Conservation (phyloP, 2,888 invertebrate genomes). For the Tipula confusa region DNA sequence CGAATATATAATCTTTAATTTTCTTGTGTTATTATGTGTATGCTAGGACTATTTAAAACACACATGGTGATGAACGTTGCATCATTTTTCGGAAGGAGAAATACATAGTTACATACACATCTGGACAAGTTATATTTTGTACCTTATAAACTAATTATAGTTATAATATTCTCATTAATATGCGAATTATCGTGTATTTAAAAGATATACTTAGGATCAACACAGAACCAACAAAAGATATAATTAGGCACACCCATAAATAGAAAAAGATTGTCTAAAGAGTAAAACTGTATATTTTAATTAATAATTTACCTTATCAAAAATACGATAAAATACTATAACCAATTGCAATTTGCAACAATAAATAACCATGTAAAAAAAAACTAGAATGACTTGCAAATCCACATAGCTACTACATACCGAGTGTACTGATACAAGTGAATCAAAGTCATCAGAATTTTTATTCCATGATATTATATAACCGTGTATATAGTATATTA, state of each 20-base stretch:
- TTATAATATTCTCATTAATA: too few relatives aligned
- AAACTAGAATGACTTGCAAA: not conserved
- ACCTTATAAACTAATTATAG: too few relatives aligned
- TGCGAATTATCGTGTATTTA: too few relatives aligned
- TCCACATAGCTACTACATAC: not conserved
- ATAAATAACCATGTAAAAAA: not conserved
- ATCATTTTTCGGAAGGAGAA: too few relatives aligned
- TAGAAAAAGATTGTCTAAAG: not conserved
- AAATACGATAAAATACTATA: not conserved
- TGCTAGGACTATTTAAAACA: too few relatives aligned
- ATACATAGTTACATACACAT: too few relatives aligned
- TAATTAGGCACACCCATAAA: not conserved
- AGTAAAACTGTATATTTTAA: not conserved
- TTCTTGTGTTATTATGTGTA: too few relatives aligned
- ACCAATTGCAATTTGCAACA: not conserved
- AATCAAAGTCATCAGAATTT: not conserved
- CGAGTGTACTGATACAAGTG: not conserved
- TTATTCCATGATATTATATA: not conserved
- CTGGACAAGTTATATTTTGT: too few relatives aligned
- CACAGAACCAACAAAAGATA: too few relatives aligned
- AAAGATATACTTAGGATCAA: too few relatives aligned
- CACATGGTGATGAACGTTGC: too few relatives aligned
- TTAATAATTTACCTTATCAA: not conserved
- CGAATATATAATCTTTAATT: too few relatives aligned
- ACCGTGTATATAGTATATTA: not conserved